A percentile compares a stretch with the other conserved stretches of the same genome.
These are phyloP conservation scores for Cheilosia soror DNA, from an alignment of 2,888 invertebrate genomes.

Conservation along the genomic window DNA sequence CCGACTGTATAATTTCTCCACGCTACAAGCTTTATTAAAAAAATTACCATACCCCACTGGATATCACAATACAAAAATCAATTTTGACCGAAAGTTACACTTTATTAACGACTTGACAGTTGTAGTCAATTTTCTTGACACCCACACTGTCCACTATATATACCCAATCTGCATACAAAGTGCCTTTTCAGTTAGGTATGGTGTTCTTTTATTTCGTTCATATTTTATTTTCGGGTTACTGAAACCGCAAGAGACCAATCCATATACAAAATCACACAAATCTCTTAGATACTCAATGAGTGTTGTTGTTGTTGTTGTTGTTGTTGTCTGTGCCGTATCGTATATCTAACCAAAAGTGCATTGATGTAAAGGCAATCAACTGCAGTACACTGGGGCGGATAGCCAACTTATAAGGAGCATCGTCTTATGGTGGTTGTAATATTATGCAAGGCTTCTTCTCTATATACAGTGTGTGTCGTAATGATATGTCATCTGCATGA, in stretches of 20 bases:
- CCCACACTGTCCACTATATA: slow-evolving; percentile 19
- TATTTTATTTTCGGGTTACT: slow-evolving; percentile 16
- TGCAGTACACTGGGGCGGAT: background rate
- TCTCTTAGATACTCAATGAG: slow-evolving; percentile 17
- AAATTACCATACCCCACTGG: background rate
- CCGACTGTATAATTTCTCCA: no score
- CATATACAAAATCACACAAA: background rate
- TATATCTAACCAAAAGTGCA: slow-evolving; percentile 29
- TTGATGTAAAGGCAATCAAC: slow-evolving; percentile 29
- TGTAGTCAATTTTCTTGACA: slow-evolving; percentile 14
- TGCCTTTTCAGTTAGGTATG: slow-evolving; percentile 12
- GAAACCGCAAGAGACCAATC: slow-evolving; percentile 60
- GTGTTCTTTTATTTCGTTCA: slow-evolving; percentile 6
- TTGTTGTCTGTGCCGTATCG: slow-evolving; percentile 4
- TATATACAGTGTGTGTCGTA: slow-evolving; percentile 35
- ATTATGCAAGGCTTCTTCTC: slow-evolving; percentile 55
- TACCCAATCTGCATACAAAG: slow-evolving; percentile 17
- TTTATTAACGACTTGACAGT: background rate
- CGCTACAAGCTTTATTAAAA: background rate
- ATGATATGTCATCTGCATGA: slow-evolving; percentile 67
- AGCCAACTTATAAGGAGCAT: slow-evolving; percentile 24
- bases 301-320: slow-evolving; percentile 5
- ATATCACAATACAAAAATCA: background rate
- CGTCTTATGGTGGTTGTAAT: slow-evolving; percentile 32
- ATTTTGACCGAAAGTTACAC: background rate